Percentiles rank a stretch among this genome's conserved stretches.
Conservation (phyloP, 2,888 invertebrate genomes). For the Conchocele bisecta region DNA sequence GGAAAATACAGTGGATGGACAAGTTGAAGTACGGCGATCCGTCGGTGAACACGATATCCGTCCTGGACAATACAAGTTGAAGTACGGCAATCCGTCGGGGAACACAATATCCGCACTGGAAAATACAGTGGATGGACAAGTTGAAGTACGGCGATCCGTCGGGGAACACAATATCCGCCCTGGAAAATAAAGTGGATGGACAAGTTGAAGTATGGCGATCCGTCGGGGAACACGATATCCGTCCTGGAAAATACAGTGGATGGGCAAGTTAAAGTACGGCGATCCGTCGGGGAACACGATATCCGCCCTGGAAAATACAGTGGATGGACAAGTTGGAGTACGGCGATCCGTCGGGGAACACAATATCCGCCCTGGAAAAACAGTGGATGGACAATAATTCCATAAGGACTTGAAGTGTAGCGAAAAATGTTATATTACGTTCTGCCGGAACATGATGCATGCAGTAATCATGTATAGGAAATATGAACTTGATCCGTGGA, state of each 20-base stretch:
- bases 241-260: conserved; percentile 75
- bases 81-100: too few relatives aligned
- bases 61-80: conserved; percentile 16
- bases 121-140: conserved; percentile 82
- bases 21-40: conserved; percentile 82
- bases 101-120: too few relatives aligned
- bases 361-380: conserved; percentile 57
- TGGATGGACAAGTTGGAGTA: conserved; percentile 83
- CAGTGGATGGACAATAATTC: too few relatives aligned
- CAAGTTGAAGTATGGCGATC: conserved; percentile 81
- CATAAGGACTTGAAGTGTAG: too few relatives aligned
- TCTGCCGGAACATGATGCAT: too few relatives aligned
- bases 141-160: conserved; percentile 82
- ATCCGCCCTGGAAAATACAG: conserved; percentile 65
- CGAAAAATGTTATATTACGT: too few relatives aligned
- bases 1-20: conserved; percentile 82
- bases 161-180: conserved; percentile 73
- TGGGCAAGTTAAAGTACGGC: conserved; percentile 82
- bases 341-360: conserved; percentile 79
- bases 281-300: conserved; percentile 79
- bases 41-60: conserved; percentile 77
- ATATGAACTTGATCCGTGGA: too few relatives aligned
- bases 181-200: conserved; percentile 81
- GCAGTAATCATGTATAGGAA: too few relatives aligned
- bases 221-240: conserved; percentile 78